These are phyloP conservation scores for Diadumene lineata DNA, from an alignment of 92 coral and sea anemone genomes.

Conservation along the genomic window DNA sequence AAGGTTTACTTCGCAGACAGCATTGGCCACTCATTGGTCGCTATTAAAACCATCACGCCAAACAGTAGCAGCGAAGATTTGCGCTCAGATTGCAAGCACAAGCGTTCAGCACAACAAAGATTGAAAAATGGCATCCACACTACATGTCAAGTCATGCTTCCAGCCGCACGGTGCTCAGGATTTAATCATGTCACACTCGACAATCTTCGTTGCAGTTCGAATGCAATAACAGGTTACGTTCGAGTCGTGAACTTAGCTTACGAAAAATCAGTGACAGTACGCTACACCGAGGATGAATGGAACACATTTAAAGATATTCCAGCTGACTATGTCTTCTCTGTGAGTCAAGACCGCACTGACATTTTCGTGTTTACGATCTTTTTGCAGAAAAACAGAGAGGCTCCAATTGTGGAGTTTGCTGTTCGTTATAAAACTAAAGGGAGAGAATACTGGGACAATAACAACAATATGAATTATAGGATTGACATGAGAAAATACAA, in stretches of 20 bases:
- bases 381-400: not conserved
- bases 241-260: constrained; percentile 65
- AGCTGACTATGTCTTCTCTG: constrained; percentile 54
- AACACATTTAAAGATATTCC: constrained; percentile 42
- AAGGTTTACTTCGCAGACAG: constrained; percentile 98
- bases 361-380: constrained; percentile 9
- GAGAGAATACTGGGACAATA: constrained; percentile 84
- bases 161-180: not conserved
- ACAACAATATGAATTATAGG: constrained; percentile 56
- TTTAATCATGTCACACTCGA: constrained; percentile 60
- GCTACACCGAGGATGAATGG: constrained; percentile 66
- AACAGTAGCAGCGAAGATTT: constrained; percentile 85
- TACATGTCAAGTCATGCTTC: constrained; percentile 45
- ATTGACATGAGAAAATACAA: constrained; percentile 1
- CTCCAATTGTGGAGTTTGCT: constrained; percentile 60
- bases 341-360: not conserved
- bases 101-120: constrained; percentile 56
- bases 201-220: constrained; percentile 60
- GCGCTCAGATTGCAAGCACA: constrained; percentile 16
- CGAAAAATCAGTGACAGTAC: constrained; percentile 57
- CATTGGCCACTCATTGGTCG: constrained; percentile 86
- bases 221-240: constrained; percentile 69
- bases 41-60: constrained; percentile 87
- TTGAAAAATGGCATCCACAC: constrained; percentile 32
- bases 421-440: constrained; percentile 69